Conservation (phyloP, 2,113 vertebrate genomes). For the Lophotis ruficrista region DNA sequence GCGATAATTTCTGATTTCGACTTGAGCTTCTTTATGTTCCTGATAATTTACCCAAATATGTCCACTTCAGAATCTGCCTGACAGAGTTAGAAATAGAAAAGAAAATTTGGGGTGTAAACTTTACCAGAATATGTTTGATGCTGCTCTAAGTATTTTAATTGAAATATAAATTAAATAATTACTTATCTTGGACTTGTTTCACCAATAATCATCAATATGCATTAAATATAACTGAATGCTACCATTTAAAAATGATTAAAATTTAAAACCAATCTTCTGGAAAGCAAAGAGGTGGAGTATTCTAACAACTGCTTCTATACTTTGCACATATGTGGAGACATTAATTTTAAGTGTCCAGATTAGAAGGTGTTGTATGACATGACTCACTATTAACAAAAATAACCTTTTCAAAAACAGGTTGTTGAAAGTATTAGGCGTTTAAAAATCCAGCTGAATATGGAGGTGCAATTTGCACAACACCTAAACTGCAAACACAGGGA, state of each 20-base stretch:
- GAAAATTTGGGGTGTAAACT: background rate
- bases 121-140: background rate
- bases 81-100: background rate
- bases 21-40: background rate
- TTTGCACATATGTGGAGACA: background rate
- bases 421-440: background rate
- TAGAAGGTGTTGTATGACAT: background rate
- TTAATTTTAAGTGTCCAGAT: background rate
- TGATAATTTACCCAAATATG: background rate
- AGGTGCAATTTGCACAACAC: background rate
- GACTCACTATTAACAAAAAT: background rate
- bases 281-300: background rate
- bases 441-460: background rate
- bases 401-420: background rate
- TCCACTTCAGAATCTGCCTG: background rate
- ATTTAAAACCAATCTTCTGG: background rate
- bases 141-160: background rate
- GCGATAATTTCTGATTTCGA: background rate
- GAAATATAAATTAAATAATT: background rate
- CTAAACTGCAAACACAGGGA: conserved; percentile 16
- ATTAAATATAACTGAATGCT: background rate
- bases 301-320: background rate
- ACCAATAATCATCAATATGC: background rate
- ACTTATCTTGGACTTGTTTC: background rate
- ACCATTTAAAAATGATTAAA: background rate